Conservation (phyloP, 2,888 invertebrate genomes). For the Dexiosoma caninum region DNA sequence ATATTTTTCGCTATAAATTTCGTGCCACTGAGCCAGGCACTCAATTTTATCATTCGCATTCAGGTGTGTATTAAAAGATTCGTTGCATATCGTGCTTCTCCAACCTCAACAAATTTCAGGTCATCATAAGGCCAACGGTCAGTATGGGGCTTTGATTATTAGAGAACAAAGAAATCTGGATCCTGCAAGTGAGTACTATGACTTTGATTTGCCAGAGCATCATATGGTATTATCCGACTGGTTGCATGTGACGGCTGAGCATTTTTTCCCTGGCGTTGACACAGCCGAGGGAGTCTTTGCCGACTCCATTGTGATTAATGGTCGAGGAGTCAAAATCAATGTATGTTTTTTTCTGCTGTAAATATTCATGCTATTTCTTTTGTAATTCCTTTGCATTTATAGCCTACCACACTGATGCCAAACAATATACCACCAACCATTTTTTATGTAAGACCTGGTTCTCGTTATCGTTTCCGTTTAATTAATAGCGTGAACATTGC, state of each 20-base stretch:
- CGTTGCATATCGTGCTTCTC: neutral
- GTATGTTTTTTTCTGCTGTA: slow-evolving; percentile 58
- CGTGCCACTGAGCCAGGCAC: slow-evolving; percentile 85
- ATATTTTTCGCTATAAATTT: slow-evolving; percentile 84
- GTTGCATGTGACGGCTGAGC: slow-evolving; percentile 81
- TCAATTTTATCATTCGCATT: slow-evolving; percentile 86
- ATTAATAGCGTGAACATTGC: slow-evolving; percentile 73
- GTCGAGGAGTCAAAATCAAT: slow-evolving; percentile 68
- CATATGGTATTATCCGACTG: slow-evolving; percentile 87
- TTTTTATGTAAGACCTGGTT: slow-evolving; percentile 69
- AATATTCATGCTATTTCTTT: no score
- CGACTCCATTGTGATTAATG: slow-evolving; percentile 71
- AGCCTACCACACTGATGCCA: neutral
- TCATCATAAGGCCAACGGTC: slow-evolving; percentile 87
- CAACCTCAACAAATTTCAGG: slow-evolving; percentile 76
- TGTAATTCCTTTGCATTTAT: neutral
- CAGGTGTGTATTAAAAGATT: slow-evolving; percentile 77
- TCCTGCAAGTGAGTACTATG: slow-evolving; percentile 82
- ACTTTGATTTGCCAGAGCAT: slow-evolving; percentile 85
- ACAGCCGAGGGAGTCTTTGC: slow-evolving; percentile 66
- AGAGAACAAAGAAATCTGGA: slow-evolving; percentile 82
- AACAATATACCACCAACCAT: slow-evolving; percentile 65
- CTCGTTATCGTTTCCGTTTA: slow-evolving; percentile 75
- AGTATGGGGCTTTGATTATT: slow-evolving; percentile 86
- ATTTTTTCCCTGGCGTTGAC: slow-evolving; percentile 70